These are phyloP conservation scores for Rhynchonema sp. DNA, from an alignment of 2,888 invertebrate genomes.

Conservation along the genomic window DNA sequence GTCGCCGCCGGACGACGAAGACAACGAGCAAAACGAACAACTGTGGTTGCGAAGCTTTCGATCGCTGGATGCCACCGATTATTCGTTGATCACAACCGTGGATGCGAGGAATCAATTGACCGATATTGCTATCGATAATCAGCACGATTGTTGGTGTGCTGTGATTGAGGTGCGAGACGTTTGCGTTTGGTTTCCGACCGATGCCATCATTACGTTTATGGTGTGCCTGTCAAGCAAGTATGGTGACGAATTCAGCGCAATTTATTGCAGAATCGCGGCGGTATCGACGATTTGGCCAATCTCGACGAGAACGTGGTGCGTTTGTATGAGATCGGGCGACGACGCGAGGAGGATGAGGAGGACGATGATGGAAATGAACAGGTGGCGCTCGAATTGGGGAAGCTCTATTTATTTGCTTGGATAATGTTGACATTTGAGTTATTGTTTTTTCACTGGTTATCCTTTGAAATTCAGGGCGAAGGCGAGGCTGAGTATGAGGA, in stretches of 20 bases:
- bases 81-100: constrained; percentile 58
- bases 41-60: constrained; percentile 43
- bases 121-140: constrained; percentile 48
- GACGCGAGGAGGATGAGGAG: constrained; percentile 41
- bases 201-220: no score
- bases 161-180: constrained; percentile 4
- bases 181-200: no score
- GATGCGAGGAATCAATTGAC: constrained; percentile 66
- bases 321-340: constrained; percentile 73
- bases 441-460: no score
- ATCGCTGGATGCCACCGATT: constrained; percentile 78
- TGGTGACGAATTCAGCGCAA: no score
- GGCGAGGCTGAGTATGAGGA: background rate
- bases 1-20: background rate
- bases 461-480: no score
- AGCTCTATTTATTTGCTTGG: no score
- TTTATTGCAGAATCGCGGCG: no score
- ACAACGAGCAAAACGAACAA: background rate
- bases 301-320: constrained; percentile 47
- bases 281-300: background rate
- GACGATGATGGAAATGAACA: constrained; percentile 9
- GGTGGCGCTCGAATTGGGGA: no score
- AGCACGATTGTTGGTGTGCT: background rate
- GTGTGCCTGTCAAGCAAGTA: no score
- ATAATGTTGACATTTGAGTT: no score